These are phyloP conservation scores for Meiosimyza platycephala DNA, from an alignment of 2,888 invertebrate genomes.

Conservation along the genomic window DNA sequence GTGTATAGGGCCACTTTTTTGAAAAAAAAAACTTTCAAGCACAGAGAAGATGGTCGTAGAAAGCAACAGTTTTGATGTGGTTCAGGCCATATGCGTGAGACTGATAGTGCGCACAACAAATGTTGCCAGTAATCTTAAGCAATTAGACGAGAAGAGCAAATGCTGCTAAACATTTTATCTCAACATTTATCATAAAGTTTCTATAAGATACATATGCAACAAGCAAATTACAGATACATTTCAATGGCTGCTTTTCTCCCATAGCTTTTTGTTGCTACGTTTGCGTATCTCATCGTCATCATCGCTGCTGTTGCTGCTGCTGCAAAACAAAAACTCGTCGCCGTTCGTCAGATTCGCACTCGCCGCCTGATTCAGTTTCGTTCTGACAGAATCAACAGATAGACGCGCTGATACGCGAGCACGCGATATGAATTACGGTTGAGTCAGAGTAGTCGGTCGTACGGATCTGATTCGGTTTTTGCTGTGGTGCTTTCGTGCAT, in stretches of 20 bases:
- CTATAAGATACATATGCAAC: conserved; percentile 12
- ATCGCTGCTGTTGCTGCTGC: neutral
- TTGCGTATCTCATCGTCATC: conserved; percentile 12
- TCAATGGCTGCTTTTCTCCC: neutral
- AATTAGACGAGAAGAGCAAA: too few species aligned
- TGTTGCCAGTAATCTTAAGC: too few species aligned
- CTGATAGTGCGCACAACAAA: too few species aligned
- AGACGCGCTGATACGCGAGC: conserved; percentile 44
- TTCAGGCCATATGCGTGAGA: too few species aligned
- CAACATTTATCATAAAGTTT: conserved; percentile 13
- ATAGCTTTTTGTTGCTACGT: conserved; percentile 1
- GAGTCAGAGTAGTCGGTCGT: conserved; percentile 18
- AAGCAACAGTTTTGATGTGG: too few species aligned
- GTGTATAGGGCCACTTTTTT: too few species aligned
- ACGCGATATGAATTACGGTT: conserved; percentile 21
- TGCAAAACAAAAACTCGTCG: conserved; percentile 26
- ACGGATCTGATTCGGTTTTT: conserved; percentile 4
- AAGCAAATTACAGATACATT: conserved; percentile 15
- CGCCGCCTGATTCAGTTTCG: conserved; percentile 56
- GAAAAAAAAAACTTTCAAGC: too few species aligned
- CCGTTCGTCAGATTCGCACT: conserved; percentile 53
- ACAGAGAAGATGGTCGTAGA: too few species aligned
- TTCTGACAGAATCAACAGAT: conserved; percentile 55
- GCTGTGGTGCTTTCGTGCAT: neutral
- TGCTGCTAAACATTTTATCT: neutral